phyloP scores from a whole-genome alignment of 2,113 vertebrate species.

The Sceloporus undulatus region DNA sequence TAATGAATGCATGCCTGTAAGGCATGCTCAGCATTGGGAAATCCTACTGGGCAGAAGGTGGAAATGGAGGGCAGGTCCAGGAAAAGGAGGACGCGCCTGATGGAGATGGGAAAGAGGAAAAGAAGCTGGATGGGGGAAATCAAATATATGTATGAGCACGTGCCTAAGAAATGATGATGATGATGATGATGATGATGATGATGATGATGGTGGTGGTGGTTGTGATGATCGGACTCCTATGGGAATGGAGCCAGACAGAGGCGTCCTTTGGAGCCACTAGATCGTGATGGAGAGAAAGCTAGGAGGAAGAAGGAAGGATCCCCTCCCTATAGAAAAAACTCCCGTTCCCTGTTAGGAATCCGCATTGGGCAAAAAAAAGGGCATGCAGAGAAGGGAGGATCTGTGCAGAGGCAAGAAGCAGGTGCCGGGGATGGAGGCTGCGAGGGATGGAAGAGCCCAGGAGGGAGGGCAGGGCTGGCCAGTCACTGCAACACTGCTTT shows the following conservation, averaged over 20 bases:
- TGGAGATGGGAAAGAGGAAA: neutral
- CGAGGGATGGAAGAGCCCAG: neutral
- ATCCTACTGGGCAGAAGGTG: neutral
- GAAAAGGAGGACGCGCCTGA: neutral
- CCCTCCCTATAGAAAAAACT: too few relatives aligned
- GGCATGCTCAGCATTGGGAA: too few relatives aligned
- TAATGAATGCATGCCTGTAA: too few relatives aligned
- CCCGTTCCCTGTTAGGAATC: slow-evolving; percentile 29
- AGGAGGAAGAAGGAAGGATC: neutral
- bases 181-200: neutral
- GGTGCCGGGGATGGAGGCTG: slow-evolving; percentile 51
- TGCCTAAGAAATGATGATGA: neutral
- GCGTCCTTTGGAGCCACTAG: neutral
- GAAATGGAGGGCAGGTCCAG: too few relatives aligned
- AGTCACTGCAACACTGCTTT: slow-evolving; percentile 47
- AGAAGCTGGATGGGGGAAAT: too few relatives aligned
- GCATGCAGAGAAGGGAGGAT: too few relatives aligned
- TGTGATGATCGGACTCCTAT: neutral
- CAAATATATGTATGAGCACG: too few relatives aligned
- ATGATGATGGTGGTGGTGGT: too few relatives aligned
- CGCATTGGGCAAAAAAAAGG: slow-evolving; percentile 22
- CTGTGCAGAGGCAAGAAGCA: slow-evolving; percentile 28
- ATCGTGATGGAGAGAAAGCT: neutral
- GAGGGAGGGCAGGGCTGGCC: neutral
- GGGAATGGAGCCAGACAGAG: neutral